Evolutionary conservation across 2,797 vertebrate species (phyloP), one percentile per base, ranked within the genome.

Genomic region (Spatula clypeata): DNA sequence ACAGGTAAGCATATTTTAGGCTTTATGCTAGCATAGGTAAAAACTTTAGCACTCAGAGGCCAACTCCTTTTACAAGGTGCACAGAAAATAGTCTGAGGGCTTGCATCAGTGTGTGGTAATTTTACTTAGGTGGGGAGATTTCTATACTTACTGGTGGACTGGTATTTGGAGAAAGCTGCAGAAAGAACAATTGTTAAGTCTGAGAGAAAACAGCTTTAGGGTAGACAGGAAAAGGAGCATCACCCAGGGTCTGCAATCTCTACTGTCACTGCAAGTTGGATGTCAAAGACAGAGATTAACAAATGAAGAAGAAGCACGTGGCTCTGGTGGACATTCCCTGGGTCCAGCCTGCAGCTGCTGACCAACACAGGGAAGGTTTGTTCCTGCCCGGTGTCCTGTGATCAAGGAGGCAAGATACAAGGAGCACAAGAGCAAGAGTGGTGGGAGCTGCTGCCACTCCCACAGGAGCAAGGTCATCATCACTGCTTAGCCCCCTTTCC

Each of bases 341-440:
- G 3, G 1, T 51, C 72, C 36, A 29, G 17, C 44, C 26, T 27
- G 20, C 36, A n/a, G 57, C 49, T 54, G 24, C 11, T 49, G 58
- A 36, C 13, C 44, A 32, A 3, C 8, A 19, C 1, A 17, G 31
- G 20, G 34, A 47, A n/a, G 9, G 51, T 20, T 26, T 57, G 31
- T 26, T 72, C n/a, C 65, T 64, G 26, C 11, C 34, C 31, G 14
- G 6, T 9, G 29, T 3, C 9, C n/a, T 53, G 23, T 18, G 32
- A 44, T 13, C 20, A 34, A 10, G 3, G 21, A 44, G 27, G 32
- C 27, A 11, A 23, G 17, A 18, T 29, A 42, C 57, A 49, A 34
- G 10, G 8, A 62, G 6, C 12, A 3, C 4, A 40, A 26, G 12
- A 1, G 1, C 0, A 34, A 6, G 18, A 83, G 14, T 16, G 19